phyloP scores from a whole-genome alignment of 2,888 invertebrate species.

The Drosophila leonis region DNA sequence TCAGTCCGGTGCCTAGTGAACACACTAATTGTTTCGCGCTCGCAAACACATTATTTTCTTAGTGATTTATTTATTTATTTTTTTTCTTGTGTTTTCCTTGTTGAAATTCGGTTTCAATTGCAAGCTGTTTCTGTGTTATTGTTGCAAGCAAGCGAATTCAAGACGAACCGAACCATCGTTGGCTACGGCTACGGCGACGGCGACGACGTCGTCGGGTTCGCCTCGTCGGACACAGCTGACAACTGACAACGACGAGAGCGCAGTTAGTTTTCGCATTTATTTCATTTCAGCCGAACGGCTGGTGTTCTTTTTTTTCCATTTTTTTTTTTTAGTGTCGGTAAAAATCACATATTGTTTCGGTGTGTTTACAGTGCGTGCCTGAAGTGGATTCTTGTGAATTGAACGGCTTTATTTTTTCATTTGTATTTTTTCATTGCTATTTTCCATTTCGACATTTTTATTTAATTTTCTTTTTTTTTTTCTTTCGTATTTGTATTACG shows the following conservation, averaged over 20 bases:
- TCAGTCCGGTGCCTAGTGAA: neutral
- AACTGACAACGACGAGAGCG: constrained; percentile 32
- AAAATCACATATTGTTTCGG: neutral
- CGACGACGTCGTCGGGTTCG: constrained; percentile 15
- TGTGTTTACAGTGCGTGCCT: constrained; percentile 3
- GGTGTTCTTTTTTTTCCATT: constrained; percentile 3
- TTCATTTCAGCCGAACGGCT: constrained; percentile 6
- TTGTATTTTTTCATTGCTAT: neutral
- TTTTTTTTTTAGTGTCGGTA: neutral
- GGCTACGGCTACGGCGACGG: neutral
- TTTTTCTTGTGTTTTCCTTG: constrained; percentile 7
- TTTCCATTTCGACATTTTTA: constrained; percentile 4
- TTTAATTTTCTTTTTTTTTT: neutral
- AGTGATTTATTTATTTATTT: neutral
- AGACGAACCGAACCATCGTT: neutral
- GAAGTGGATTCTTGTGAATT: neutral
- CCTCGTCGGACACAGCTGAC: constrained; percentile 46
- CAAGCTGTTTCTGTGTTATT: constrained; percentile 36
- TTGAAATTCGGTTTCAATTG: constrained; percentile 44
- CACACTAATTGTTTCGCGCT: constrained; percentile 12
- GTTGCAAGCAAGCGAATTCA: constrained; percentile 37
- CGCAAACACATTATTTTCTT: constrained; percentile 3
- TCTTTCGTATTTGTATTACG: neutral
- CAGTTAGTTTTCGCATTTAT: constrained; percentile 42
- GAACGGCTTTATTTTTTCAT: neutral